Conservation (phyloP, 2,888 invertebrate genomes). For the Volucella inflata region DNA sequence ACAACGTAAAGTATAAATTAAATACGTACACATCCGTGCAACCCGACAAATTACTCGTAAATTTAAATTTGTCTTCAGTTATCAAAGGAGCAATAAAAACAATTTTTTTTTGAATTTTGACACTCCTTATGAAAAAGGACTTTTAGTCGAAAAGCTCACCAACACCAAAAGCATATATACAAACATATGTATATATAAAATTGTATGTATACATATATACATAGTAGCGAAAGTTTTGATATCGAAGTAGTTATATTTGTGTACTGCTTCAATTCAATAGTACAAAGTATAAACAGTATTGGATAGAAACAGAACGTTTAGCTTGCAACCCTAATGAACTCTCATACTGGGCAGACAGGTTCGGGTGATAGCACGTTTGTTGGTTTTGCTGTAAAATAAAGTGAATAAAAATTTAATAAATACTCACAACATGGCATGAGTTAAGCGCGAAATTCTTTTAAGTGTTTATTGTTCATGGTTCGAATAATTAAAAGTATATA, state of each 20-base stretch:
- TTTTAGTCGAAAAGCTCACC: conserved; percentile 44
- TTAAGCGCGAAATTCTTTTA: conserved; percentile 32
- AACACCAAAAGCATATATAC: conserved; percentile 14
- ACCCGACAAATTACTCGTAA: background rate
- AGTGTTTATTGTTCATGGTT: conserved; percentile 23
- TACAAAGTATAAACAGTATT: conserved; percentile 33
- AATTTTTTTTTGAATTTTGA: background rate
- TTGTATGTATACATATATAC: background rate
- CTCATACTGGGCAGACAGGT: conserved; percentile 64
- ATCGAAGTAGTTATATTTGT: background rate
- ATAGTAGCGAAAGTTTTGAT: background rate
- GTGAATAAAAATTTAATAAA: conserved; percentile 14
- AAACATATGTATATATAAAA: background rate
- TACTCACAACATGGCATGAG: conserved; percentile 16
- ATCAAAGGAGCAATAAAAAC: background rate
- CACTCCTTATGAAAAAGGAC: conserved; percentile 12
- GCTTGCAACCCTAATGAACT: conserved; percentile 53
- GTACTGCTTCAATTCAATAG: conserved; percentile 21
- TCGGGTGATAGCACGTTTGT: conserved; percentile 64
- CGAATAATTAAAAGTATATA: conserved; percentile 34
- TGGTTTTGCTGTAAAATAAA: conserved; percentile 52
- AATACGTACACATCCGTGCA: background rate
- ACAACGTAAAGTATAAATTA: background rate
- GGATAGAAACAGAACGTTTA: conserved; percentile 35
- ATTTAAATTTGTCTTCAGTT: conserved; percentile 16